Base-by-base conservation (phyloP, 2,888 invertebrate genomes). In the Lottia gigantea region DNA sequence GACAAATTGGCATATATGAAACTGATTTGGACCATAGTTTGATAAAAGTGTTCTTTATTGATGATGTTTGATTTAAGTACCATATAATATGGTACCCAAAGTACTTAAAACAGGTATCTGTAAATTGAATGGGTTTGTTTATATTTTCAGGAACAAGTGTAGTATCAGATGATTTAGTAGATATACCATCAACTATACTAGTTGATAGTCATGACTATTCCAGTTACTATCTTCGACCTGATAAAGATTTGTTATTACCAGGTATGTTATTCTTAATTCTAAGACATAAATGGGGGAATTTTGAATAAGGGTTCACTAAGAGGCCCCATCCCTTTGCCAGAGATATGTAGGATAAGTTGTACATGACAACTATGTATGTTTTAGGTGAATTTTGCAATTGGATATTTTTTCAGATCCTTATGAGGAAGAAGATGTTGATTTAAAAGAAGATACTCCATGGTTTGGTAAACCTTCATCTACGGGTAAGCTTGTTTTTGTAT, bases 171-270 rank as follows among this genome's bases (percentile, higher is more conserved):
- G 72, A 74, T 45, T 67, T 76, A 23, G 70, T 70, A 47, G 72
- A 72, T 74, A 25, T 77, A 31, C 71, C 74, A 19, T 31, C 74
- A 14, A 66, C 70, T 49, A 65, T 78, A 12, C 70, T 73, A 25
- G 74, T 79, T 19, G 73, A 55, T 19, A 70, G 74, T 70, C 73
- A 74, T 46, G 76, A 75, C 70, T 67, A 71, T n/a, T 75, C 74
- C n/a, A 71, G 74, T 55, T 45, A 70, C 12, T 69, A 75, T 47
- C 71, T 76, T 15, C 61, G 55, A 14, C 69, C 67, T 3, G 72
- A 78, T 63, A 64, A 70, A 61, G 76, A 77, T 23, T 62, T 75
- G 25, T 67, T 77, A 2, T 47, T 78, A 8, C 74, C 76, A 46
- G 72, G 73, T 71, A 40, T 6, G 11, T 11, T 40, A 31, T 31